Base-by-base conservation (phyloP, 2,888 invertebrate species). In the Hydropsyche betteni region DNA sequence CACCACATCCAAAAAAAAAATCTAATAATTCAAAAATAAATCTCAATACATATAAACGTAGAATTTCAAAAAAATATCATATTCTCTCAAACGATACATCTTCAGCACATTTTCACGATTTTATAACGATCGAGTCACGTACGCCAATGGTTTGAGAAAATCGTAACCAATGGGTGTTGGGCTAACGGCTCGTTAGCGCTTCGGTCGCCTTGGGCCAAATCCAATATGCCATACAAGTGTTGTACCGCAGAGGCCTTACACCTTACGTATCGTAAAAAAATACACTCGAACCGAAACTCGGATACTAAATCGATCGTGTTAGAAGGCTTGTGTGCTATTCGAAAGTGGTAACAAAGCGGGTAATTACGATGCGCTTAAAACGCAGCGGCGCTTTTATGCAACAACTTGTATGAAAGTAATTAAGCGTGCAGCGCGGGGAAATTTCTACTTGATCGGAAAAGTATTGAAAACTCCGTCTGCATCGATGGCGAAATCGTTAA, bases 141-240 rank as follows among this genome's bases (percentile, higher is more conserved):
- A 70, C 53, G 70, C 70, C 70, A 53, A 70, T 70, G 70, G 52
- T 4, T 24, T 8, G 24, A n/a, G 33, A 53, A 70, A 70, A 76
- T 76, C 70, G 76, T 74, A 74, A 14, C 74, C 36, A 68, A 38
- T 74, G 52, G 74, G 68, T 70, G 34, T 51, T 34, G 38, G 75
- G 61, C 75, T 72, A 76, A 68, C 73, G 69, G 61, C 73, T 76
- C 73, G 76, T 76, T 76, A 76, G 69, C 69, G 76, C 76, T 73
- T 74, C 69, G 68, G 76, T 73, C 16, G 76, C 76, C 76, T 69
- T 69, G 58, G 76, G 76, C 58, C 55, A 73, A 69, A 69, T 76
- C 73, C 73, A 74, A 76, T 74, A 76, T 69, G 61, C 50, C 69
- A 72, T 58, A 58, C 58, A 58, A 72, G 72, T 72, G 72, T 38